Conservation (phyloP, 2,888 invertebrate genomes). For the Hemithea aestivaria region DNA sequence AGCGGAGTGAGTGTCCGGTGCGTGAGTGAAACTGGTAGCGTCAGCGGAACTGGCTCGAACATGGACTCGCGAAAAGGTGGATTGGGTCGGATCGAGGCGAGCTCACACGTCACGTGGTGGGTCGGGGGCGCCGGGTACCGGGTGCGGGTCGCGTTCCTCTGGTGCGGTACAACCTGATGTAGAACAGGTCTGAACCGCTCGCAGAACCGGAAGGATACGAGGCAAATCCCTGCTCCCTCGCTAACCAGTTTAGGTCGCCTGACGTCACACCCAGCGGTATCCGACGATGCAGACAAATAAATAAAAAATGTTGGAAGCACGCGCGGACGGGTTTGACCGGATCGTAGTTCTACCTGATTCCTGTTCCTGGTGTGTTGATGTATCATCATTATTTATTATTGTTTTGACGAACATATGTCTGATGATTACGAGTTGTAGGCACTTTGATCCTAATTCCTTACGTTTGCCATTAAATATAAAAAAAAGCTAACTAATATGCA, state of each 20-base stretch:
- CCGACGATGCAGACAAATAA: slow-evolving; percentile 78
- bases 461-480: too few species aligned
- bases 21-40: slow-evolving; percentile 48
- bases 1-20: slow-evolving; percentile 58
- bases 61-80: slow-evolving; percentile 42
- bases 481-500: too few species aligned
- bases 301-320: slow-evolving; percentile 79
- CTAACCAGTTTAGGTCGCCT: slow-evolving; percentile 78
- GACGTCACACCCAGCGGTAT: slow-evolving; percentile 78
- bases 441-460: too few species aligned
- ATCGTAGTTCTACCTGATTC: slow-evolving; percentile 79
- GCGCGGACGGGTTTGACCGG: slow-evolving; percentile 78
- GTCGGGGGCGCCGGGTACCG: slow-evolving; percentile 30
- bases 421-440: slow-evolving; percentile 12
- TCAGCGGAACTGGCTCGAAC: slow-evolving; percentile 36
- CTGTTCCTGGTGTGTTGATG: slow-evolving; percentile 75
- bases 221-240: slow-evolving; percentile 79
- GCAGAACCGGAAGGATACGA: slow-evolving; percentile 79
- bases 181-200: slow-evolving; percentile 74
- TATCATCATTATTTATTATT: slow-evolving; percentile 50
- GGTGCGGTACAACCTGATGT: slow-evolving; percentile 69
- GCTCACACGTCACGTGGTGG: slow-evolving; percentile 61
- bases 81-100: slow-evolving; percentile 37
- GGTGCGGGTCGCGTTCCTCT: slow-evolving; percentile 37
- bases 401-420: slow-evolving; percentile 38